Base-by-base conservation (phyloP, 1,140 invertebrate genomes). In the Prorops nasuta region DNA sequence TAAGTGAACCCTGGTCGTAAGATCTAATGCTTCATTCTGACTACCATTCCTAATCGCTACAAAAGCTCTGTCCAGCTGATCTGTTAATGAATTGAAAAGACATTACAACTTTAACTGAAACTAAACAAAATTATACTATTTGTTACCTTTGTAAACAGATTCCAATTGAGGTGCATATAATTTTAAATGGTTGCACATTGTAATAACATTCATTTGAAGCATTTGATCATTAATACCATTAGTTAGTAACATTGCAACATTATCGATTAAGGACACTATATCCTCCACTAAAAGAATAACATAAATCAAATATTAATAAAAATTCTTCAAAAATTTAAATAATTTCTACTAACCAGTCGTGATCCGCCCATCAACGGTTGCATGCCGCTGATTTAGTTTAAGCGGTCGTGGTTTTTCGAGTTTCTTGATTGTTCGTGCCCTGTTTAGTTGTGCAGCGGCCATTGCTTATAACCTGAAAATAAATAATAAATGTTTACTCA, bases 41-140 rank as follows among this genome's bases (percentile, higher is more conserved):
- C 88, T 90, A 65, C 88, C 90, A 80, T 93, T 92, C 60, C 91
- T 84, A 64, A 94, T 89, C 60, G 88, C 83, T 57, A 90, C 85
- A 79, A 93, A 94, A 48, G 84, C 84, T 63, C 82, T 77, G 54
- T 88, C 85, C 14, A 89, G 67, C 61, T 85, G 84, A 63, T 85
- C 85, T 81, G 54, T 6, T 6, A 18, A 65, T 54, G 44, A 58
- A 37, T 10, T 15, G 2, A 4, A 19, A 14, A 35, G 31, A 46
- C 10, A 17, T 20, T 10, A 22, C 8, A 38, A 44, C 40, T 28
- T 17, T 15, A 14, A 36, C 16, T 14, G 17, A 18, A 14, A 31
- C 15, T n/a, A n/a, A n/a, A n/a, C n/a, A n/a, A 38, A 16, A 53
- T n/a, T 12, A 40, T 17, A 9, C 38, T 21, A 19, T 21, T 39